Evolutionary conservation across 2,797 vertebrate genomes (phyloP).

Genomic region (Diplodus puntazzo): DNA sequence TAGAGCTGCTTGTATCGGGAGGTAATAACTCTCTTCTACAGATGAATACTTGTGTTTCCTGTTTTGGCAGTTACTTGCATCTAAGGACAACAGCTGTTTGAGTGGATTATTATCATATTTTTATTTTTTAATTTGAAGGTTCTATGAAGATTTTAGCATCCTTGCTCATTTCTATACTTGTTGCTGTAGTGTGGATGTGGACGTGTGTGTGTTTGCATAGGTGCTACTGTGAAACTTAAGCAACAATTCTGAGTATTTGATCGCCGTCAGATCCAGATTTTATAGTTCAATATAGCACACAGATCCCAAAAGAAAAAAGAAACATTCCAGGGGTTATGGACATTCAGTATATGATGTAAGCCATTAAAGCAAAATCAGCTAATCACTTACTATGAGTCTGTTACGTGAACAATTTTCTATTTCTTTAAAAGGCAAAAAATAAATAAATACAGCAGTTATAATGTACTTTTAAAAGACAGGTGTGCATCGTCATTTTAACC

Average conservation of each 20-base stretch:
- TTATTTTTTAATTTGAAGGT: slow-evolving; percentile 28
- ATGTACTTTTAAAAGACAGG: slow-evolving; percentile 51
- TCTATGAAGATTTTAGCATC: slow-evolving; percentile 45
- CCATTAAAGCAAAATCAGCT: slow-evolving; percentile 53
- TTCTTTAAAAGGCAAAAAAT: slow-evolving; percentile 38
- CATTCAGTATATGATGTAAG: slow-evolving; percentile 37
- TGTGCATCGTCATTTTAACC: slow-evolving; percentile 47
- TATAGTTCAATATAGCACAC: slow-evolving; percentile 65
- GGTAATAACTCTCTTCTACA: not conserved
- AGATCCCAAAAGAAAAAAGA: not conserved
- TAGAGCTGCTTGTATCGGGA: not conserved
- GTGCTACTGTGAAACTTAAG: slow-evolving; percentile 76
- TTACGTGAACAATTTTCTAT: slow-evolving; percentile 57
- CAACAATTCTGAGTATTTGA: slow-evolving; percentile 61
- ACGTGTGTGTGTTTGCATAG: slow-evolving; percentile 51
- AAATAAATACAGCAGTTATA: slow-evolving; percentile 38
- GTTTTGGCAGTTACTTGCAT: slow-evolving; percentile 70
- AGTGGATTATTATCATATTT: slow-evolving; percentile 19
- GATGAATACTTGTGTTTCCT: slow-evolving; percentile 14
- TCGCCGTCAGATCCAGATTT: slow-evolving; percentile 65
- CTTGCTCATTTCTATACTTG: slow-evolving; percentile 65
- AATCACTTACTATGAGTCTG: slow-evolving; percentile 29
- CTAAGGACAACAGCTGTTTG: slow-evolving; percentile 29
- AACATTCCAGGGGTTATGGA: slow-evolving; percentile 63
- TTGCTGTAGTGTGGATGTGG: slow-evolving; percentile 68